Percentiles rank a stretch among this genome's conserved stretches.
These are phyloP conservation scores for Altica lythri DNA, from an alignment of 2,888 invertebrate species.

Conservation along the genomic window DNA sequence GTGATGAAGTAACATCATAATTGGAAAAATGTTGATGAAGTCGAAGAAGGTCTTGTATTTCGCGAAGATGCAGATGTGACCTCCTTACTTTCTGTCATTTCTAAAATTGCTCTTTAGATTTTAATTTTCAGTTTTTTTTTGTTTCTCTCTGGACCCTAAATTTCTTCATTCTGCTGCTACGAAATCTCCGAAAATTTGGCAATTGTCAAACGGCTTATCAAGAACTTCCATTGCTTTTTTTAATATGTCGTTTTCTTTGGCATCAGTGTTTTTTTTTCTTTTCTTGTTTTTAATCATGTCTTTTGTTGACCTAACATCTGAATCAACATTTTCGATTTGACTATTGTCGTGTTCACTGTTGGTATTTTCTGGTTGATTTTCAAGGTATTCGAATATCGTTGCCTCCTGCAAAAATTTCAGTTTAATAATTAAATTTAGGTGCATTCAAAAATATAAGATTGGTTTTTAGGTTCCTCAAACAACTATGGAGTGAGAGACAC, in stretches of 20 bases:
- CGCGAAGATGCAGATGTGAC: conserved; percentile 9
- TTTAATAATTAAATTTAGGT: conserved; percentile 6
- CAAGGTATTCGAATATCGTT: background rate
- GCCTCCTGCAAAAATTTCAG: conserved; percentile 5
- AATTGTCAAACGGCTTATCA: conserved; percentile 1
- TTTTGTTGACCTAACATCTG: background rate
- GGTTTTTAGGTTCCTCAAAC: too few species aligned
- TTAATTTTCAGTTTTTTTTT: conserved; percentile 2
- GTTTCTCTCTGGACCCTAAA: background rate
- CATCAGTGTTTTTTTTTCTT: background rate
- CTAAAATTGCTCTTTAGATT: conserved; percentile 1
- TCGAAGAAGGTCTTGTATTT: conserved; percentile 7
- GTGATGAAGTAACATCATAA: background rate
- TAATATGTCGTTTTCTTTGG: background rate
- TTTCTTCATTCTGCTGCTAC: background rate
- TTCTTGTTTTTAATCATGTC: background rate
- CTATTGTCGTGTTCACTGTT: conserved; percentile 6
- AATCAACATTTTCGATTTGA: background rate
- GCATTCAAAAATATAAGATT: conserved; percentile 3
- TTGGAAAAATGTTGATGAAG: background rate
- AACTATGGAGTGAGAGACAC: too few species aligned
- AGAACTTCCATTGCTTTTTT: conserved; percentile 1
- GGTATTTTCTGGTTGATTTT: background rate
- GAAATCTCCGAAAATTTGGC: background rate
- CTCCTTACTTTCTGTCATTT: conserved; percentile 1